phyloP scores from a whole-genome alignment of 2,113 vertebrate species.

The Nansenia antarctica region DNA sequence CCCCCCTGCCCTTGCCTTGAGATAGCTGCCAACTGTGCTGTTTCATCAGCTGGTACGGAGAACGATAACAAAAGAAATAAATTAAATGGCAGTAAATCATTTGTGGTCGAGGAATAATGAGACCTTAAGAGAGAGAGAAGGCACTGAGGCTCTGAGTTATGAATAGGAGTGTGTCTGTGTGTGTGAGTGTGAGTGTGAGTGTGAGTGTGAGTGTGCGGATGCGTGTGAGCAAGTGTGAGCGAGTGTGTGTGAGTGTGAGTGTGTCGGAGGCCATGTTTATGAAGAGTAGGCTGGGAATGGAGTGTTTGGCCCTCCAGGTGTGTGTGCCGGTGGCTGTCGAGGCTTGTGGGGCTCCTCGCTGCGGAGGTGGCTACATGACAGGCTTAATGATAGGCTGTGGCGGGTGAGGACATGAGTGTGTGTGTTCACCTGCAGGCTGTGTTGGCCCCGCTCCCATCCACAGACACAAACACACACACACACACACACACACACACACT shows the following conservation, averaged over 20 bases:
- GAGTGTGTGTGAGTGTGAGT: slow-evolving; percentile 26
- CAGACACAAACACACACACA: slow-evolving; percentile 36
- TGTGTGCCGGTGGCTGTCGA: slow-evolving; percentile 64
- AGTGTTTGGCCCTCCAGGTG: slow-evolving; percentile 67
- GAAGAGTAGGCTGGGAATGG: slow-evolving; percentile 63
- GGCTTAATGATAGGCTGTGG: slow-evolving; percentile 74
- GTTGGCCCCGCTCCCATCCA: slow-evolving; percentile 56
- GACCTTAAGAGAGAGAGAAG: slow-evolving; percentile 44
- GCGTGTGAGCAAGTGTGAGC: slow-evolving; percentile 29
- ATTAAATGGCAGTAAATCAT: slow-evolving; percentile 54
- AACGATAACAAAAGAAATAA: slow-evolving; percentile 61
- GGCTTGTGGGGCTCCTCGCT: slow-evolving; percentile 49
- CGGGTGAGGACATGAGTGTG: slow-evolving; percentile 77
- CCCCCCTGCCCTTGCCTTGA: slow-evolving; percentile 1
- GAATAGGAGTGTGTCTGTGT: slow-evolving; percentile 58
- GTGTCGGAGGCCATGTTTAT: slow-evolving; percentile 51
- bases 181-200: slow-evolving; percentile 50
- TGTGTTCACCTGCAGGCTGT: slow-evolving; percentile 62
- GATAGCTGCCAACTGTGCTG: slow-evolving; percentile 28
- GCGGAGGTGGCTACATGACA: slow-evolving; percentile 69
- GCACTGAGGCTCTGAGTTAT: slow-evolving; percentile 57
- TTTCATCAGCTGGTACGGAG: slow-evolving; percentile 40
- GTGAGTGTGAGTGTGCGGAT: slow-evolving; percentile 40
- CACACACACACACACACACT: slow-evolving; percentile 15
- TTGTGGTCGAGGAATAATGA: slow-evolving; percentile 50